Conservation (phyloP, 1,140 invertebrate genomes). For the Bombus breviceps region DNA sequence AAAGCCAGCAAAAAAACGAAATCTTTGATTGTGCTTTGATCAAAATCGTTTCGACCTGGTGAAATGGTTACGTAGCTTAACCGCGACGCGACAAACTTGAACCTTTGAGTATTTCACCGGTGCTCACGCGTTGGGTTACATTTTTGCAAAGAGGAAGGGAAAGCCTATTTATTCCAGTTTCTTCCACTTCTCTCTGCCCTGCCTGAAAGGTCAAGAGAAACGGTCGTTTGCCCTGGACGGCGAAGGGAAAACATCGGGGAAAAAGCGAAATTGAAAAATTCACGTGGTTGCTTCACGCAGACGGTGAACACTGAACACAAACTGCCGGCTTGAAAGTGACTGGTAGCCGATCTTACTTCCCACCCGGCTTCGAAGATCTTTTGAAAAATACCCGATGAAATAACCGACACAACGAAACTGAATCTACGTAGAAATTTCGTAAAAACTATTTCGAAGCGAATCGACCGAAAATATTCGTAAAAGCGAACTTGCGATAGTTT, state of each 20-base stretch:
- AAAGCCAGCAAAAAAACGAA: background rate
- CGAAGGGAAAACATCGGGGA: background rate
- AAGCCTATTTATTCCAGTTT: conserved; percentile 2
- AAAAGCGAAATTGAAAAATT: conserved; percentile 39
- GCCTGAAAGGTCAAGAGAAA: background rate
- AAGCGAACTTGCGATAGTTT: too few species aligned
- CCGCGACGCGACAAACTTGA: background rate
- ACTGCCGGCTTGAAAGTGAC: background rate
- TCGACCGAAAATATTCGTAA: too few species aligned
- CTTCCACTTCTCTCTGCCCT: background rate
- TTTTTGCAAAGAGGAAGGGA: background rate
- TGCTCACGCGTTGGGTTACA: background rate
- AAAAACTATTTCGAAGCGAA: too few species aligned
- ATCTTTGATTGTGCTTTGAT: conserved; percentile 11
- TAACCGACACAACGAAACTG: background rate
- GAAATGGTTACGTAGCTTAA: conserved; percentile 32
- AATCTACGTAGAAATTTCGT: background rate
- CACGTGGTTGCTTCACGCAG: background rate
- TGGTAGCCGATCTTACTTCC: background rate
- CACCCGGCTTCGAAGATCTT: background rate
- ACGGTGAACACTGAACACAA: background rate
- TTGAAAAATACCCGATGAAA: background rate
- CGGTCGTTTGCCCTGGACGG: background rate
- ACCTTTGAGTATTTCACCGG: conserved; percentile 10
- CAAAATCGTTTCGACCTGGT: conserved; percentile 9